Conservation (phyloP, 2,113 vertebrate genomes). For the Grus americana region DNA sequence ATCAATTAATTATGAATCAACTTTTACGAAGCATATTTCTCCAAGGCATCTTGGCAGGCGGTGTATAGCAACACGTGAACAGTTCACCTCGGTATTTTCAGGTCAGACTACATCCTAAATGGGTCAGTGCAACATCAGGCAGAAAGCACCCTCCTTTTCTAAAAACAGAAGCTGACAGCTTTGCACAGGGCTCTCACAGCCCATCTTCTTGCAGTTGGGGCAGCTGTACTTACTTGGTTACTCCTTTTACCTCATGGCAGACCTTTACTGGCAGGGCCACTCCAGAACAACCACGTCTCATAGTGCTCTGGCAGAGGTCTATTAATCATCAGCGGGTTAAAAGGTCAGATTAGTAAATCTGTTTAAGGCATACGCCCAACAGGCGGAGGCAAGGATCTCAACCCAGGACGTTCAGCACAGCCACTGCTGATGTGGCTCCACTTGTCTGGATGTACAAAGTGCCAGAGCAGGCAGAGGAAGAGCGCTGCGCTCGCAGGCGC, state of each 20-base stretch:
- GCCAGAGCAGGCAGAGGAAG: background rate
- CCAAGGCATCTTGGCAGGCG: background rate
- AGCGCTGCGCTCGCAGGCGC: accelerated
- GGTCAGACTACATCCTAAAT: background rate
- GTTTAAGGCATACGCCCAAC: background rate
- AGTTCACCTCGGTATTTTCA: background rate
- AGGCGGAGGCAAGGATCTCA: background rate
- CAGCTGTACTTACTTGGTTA: background rate
- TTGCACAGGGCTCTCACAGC: background rate
- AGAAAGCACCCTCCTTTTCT: background rate
- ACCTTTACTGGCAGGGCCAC: background rate
- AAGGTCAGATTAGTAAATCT: conserved; percentile 24
- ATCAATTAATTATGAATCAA: background rate
- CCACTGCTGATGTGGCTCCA: background rate
- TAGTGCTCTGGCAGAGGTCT: background rate
- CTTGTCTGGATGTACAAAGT: accelerated
- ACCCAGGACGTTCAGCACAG: background rate
- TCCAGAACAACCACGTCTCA: background rate
- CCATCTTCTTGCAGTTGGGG: background rate
- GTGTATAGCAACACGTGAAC: accelerated
- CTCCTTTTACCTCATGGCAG: background rate
- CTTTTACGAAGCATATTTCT: background rate
- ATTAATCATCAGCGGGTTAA: background rate
- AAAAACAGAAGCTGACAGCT: background rate
- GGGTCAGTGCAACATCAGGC: background rate